Conservation (phyloP, 2,888 invertebrate genomes). For the Laothoe populi region DNA sequence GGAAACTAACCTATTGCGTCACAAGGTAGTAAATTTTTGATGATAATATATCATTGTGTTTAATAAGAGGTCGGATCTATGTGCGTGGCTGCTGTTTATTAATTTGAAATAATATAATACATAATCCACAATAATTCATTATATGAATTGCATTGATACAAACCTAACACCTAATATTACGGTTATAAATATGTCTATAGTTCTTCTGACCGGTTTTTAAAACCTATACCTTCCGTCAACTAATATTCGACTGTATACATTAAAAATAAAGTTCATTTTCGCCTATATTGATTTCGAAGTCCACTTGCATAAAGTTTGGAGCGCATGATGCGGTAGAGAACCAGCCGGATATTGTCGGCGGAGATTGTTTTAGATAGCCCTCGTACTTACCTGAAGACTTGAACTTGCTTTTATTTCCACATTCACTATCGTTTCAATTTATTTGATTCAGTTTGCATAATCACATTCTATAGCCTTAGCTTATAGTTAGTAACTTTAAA, state of each 20-base stretch:
- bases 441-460: constrained; percentile 32
- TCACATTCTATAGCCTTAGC: not conserved
- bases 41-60: no score
- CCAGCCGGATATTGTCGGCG: constrained; percentile 64
- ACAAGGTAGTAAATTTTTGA: no score
- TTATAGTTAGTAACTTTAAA: not conserved
- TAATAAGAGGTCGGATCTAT: no score
- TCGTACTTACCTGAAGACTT: constrained; percentile 43
- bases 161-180: constrained; percentile 1
- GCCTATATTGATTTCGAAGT: not conserved
- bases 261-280: not conserved
- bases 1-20: no score
- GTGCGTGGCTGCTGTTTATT: no score
- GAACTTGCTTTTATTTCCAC: constrained; percentile 42
- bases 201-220: constrained; percentile 17
- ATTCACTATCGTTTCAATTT: constrained; percentile 37
- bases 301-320: constrained; percentile 36
- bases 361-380: constrained; percentile 70
- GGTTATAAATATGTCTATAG: constrained; percentile 5
- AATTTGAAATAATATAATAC: not conserved
- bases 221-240: not conserved
- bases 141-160: constrained; percentile 4
- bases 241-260: not conserved
- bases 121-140: not conserved
- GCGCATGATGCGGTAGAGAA: constrained; percentile 46